Evolutionary conservation across 2,113 vertebrate species (phyloP), one percentile per base, ranked within the genome.

Genomic region (Leucopsar rothschildi): DNA sequence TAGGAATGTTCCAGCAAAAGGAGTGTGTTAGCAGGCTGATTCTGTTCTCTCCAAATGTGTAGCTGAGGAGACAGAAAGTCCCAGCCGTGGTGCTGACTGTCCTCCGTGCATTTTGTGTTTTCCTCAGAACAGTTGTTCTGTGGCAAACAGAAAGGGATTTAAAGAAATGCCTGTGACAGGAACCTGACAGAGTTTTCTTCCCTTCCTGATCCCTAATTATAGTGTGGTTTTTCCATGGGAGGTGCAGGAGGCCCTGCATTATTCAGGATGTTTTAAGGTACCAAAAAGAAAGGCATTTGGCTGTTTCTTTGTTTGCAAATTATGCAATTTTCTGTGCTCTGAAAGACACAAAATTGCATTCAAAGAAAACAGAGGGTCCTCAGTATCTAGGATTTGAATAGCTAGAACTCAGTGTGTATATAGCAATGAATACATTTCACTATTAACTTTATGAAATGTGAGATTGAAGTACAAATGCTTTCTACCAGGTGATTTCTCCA

Each of bases 111-210:
- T 64, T 73, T 77, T 59, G 42, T 82, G 71, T 89, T 93, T 88
- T 66, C 63, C 47, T 71, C 72, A 66, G 79, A 90, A 44, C 79
- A 73, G 39, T 90, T 4, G 8, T 88, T 92, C 88, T 57, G 64
- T 93, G 79, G 82, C 85, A 91, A 81, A 90, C 45, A 91, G 75
- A 82, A 88, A 85, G 31, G 56, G 68, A 66, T 90, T 70, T 60
- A 44, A 66, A 93, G 79, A 78, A 86, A 88, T 83, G 76, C 37
- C 82, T 88, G 47, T 92, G 90, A 92, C 90, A 95, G 90, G 64
- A 93, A 49, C 72, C 80, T 94, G 88, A 90, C 85, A 78, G 91
- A 69, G n/a, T 92, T 93, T 90, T 92, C 60, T 93, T 93, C 60
- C 56, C 23, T 94, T 79, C 56, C 60, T 59, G 4, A 35, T 59